Base-by-base conservation (phyloP, 2,888 invertebrate genomes). In the Calliopum simillimum region DNA sequence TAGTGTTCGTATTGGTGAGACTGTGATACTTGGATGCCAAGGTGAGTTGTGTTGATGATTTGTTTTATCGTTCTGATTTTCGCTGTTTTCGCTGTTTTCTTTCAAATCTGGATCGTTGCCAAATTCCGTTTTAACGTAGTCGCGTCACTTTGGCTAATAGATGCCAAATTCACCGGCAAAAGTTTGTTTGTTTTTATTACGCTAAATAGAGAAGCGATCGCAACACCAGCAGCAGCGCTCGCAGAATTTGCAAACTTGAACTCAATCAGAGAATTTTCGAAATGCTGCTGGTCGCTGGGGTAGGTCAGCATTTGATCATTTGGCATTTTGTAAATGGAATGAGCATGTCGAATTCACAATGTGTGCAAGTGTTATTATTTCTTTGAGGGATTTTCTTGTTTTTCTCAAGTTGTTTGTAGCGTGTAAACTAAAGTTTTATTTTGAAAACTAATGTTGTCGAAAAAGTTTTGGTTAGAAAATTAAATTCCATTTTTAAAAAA, bases 1-100 rank as follows among this genome's bases (percentile, higher is more conserved):
- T 82, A 91, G 90, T 78, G 91, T 93, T 73, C 92, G 91, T 87
- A 92, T 96, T 80, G 93, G 94, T 68, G 94, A 94, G 78, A 88
- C 90, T 23, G 86, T 95, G 74, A 89, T 90, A 46, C 88, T 95
- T 74, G 89, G 91, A 78, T 94, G 94, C 83, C 92, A 93, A 88
- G 91, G 92, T 91, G 87, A 84, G 82, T 79, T 33, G 33, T 33
- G 71, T 73, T 25, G 71, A 61, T 59, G 59, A 49, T 74, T 75
- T 76, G 67, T 68, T 66, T 68, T 41, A 51, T 51, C 70, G 61
- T 72, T 67, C n/a, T n/a, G n/a, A n/a, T n/a, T 67, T 55, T 49
- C 55, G 21, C 59, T 44, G n/a, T 71, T n/a, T n/a, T n/a, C n/a
- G n/a, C n/a, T 72, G 55, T 61, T 64, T 68, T 58, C 12, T 55